These are phyloP conservation scores for Leiothrix lutea DNA, from an alignment of 2,113 vertebrate species.

Conservation along the genomic window DNA sequence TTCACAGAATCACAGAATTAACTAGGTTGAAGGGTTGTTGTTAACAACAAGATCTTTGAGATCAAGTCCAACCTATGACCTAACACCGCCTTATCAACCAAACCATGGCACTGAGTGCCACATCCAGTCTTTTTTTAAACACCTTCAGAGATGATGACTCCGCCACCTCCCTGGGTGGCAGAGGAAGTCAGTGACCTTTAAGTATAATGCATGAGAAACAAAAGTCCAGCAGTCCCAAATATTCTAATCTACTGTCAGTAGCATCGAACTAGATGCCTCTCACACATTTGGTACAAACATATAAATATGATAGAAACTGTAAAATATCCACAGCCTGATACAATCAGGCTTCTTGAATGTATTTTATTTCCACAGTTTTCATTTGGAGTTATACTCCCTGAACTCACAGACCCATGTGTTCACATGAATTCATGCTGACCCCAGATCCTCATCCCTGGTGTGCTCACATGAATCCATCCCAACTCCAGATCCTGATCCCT, in stretches of 20 bases:
- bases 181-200: not conserved
- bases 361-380: not conserved
- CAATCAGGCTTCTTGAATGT: not conserved
- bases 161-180: not conserved
- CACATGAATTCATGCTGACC: accelerated
- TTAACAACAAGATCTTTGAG: not conserved
- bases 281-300: not conserved
- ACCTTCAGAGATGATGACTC: not conserved
- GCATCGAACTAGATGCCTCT: not conserved
- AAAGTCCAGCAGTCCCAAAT: not conserved
- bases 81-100: not conserved
- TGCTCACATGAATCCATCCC: accelerated
- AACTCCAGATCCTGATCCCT: not conserved
- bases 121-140: not conserved
- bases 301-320: not conserved
- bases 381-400: not conserved
- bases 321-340: not conserved
- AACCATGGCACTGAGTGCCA: not conserved
- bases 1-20: not conserved
- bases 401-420: not conserved
- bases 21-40: not conserved
- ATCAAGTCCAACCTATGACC: not conserved
- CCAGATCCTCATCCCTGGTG: not conserved
- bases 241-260: not conserved
- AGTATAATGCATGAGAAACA: not conserved